phyloP scores from a whole-genome alignment of 23 tunicate species.

The Clavelina lepadiformis region DNA sequence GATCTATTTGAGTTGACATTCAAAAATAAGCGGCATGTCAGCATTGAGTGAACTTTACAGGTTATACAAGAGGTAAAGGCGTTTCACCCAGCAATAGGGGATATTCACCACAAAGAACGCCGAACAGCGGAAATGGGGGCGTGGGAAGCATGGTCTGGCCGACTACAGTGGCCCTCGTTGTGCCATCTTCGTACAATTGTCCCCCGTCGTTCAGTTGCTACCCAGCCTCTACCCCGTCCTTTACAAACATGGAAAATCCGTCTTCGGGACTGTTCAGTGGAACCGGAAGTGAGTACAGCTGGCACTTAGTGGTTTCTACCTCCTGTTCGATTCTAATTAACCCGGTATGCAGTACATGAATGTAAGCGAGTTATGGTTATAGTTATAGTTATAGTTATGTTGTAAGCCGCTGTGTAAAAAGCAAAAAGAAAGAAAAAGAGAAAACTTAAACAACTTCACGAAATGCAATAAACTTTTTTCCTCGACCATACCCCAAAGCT shows the following conservation, averaged over 20 bases:
- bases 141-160: slow-evolving; percentile 12
- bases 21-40: too few relatives aligned
- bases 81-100: slow-evolving; percentile 68
- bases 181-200: slow-evolving; percentile 47
- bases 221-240: slow-evolving; percentile 54
- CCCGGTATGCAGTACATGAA: too few relatives aligned
- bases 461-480: too few relatives aligned
- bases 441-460: too few relatives aligned
- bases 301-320: too few relatives aligned
- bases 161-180: slow-evolving; percentile 41
- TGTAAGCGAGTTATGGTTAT: too few relatives aligned
- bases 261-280: slow-evolving; percentile 40
- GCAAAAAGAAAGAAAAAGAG: too few relatives aligned
- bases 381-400: too few relatives aligned
- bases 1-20: too few relatives aligned
- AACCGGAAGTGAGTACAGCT: slow-evolving; percentile 54
- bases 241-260: slow-evolving; percentile 65
- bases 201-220: slow-evolving; percentile 46
- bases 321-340: too few relatives aligned
- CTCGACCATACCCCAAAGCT: too few relatives aligned
- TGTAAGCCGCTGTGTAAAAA: too few relatives aligned
- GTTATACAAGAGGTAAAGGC: slow-evolving; percentile 76
- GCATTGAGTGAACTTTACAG: slow-evolving; percentile 10
- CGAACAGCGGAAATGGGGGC: slow-evolving; percentile 31
- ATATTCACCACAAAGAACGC: slow-evolving; percentile 76